A percentile compares a stretch with the other conserved stretches of the same genome.
Evolutionary conservation across 1,140 invertebrate genomes (phyloP).

Genomic region (Patella vulgata): DNA sequence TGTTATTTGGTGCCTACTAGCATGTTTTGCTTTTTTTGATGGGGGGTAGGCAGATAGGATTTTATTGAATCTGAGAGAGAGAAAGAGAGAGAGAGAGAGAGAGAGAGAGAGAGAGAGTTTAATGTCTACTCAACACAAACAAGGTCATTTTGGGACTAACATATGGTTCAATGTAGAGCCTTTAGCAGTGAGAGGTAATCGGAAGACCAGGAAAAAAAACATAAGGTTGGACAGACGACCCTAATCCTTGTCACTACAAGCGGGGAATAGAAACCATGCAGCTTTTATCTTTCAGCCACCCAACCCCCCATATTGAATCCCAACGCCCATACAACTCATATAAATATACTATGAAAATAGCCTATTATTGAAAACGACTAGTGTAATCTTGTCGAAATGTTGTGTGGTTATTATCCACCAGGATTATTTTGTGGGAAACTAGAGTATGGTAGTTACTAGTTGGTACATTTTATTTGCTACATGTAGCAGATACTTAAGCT

Average conservation of each 20-base stretch:
- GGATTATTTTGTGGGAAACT: background rate
- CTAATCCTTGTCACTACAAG: too few relatives aligned
- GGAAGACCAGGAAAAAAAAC: too few relatives aligned
- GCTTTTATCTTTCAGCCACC: background rate
- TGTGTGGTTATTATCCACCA: background rate
- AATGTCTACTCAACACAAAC: too few relatives aligned
- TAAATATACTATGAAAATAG: background rate
- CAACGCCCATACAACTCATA: background rate
- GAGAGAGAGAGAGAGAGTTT: background rate
- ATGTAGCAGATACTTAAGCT: background rate
- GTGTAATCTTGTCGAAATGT: too few relatives aligned
- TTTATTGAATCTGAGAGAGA: background rate
- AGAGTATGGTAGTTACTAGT: background rate
- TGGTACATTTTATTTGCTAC: background rate
- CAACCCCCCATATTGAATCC: background rate
- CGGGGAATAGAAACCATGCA: too few relatives aligned
- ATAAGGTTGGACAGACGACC: too few relatives aligned
- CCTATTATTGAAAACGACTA: background rate
- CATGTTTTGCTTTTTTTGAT: background rate
- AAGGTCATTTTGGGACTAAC: too few relatives aligned
- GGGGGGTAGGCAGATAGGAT: background rate
- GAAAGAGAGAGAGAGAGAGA: constrained; percentile 7
- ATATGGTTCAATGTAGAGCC: too few relatives aligned
- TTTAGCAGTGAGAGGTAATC: too few relatives aligned
- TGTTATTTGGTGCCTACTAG: background rate